phyloP scores from a whole-genome alignment of 1,140 invertebrate species.

The Aphelinus certus region DNA sequence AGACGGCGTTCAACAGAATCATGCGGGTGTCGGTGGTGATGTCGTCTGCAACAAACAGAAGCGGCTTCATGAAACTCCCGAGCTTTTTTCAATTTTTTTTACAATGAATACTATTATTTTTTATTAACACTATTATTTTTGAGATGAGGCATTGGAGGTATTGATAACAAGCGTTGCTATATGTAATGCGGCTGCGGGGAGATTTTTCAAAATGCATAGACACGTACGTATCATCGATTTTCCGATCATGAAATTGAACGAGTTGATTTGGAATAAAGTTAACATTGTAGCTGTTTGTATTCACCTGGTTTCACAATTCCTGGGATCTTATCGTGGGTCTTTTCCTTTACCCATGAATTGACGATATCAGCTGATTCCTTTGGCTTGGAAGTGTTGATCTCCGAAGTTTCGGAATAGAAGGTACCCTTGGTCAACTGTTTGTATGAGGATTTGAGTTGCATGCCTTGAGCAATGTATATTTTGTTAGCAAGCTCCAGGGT shows the following conservation, averaged over 20 bases:
- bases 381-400: conserved; percentile 61
- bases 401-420: conserved; percentile 50
- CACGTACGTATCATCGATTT: no score
- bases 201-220: no score
- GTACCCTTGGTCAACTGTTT: conserved; percentile 38
- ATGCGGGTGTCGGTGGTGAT: conserved; percentile 67
- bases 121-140: no score
- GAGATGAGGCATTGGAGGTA: no score
- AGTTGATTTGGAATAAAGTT: no score
- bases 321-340: conserved; percentile 69
- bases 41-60: conserved; percentile 54
- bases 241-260: no score
- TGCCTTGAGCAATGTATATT: conserved; percentile 44
- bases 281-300: neutral
- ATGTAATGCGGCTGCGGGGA: no score
- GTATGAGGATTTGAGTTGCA: conserved; percentile 46
- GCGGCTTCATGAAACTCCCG: no score
- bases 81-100: no score
- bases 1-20: conserved; percentile 85
- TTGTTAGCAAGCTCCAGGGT: conserved; percentile 56
- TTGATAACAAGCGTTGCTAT: no score
- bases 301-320: conserved; percentile 64
- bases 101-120: no score
- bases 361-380: conserved; percentile 58
- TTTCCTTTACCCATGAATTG: conserved; percentile 68